These are phyloP conservation scores for Percina caprodes DNA, from an alignment of 2,113 vertebrate genomes.

Conservation along the genomic window DNA sequence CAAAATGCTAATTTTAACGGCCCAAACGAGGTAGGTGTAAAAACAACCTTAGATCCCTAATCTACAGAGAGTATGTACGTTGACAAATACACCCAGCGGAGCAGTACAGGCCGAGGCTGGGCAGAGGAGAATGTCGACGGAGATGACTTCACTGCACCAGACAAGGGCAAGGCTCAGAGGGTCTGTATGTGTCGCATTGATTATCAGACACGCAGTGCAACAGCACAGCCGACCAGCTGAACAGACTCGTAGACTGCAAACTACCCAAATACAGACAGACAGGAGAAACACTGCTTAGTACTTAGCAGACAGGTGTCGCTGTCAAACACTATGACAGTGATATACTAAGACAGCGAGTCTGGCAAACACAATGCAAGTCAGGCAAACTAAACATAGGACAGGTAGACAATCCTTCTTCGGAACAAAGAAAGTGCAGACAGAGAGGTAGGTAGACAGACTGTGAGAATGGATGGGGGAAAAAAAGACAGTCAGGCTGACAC, in stretches of 20 bases:
- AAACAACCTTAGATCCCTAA: background rate
- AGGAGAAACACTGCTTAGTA: constrained; percentile 53
- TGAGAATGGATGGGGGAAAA: background rate
- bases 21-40: no score
- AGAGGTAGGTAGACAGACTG: constrained; percentile 1
- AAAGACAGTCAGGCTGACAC: constrained; percentile 37
- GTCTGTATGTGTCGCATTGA: constrained; percentile 67
- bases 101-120: constrained; percentile 3
- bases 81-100: constrained; percentile 12
- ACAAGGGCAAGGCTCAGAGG: constrained; percentile 60
- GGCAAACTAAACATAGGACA: constrained; percentile 48
- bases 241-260: constrained; percentile 32
- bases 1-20: no score
- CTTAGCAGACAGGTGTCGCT: constrained; percentile 73
- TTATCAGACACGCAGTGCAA: constrained; percentile 56
- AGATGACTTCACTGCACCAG: constrained; percentile 49
- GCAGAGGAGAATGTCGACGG: constrained; percentile 31
- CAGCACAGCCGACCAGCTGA: constrained; percentile 21
- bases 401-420: constrained; percentile 25
- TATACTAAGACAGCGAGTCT: constrained; percentile 56
- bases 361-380: constrained; percentile 60
- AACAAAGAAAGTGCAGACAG: constrained; percentile 20
- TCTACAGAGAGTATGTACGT: background rate
- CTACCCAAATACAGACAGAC: constrained; percentile 59
- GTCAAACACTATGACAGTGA: constrained; percentile 52